Evolutionary conservation across 2,113 vertebrate species (phyloP).

Genomic region (Porphyrio hochstetteri): DNA sequence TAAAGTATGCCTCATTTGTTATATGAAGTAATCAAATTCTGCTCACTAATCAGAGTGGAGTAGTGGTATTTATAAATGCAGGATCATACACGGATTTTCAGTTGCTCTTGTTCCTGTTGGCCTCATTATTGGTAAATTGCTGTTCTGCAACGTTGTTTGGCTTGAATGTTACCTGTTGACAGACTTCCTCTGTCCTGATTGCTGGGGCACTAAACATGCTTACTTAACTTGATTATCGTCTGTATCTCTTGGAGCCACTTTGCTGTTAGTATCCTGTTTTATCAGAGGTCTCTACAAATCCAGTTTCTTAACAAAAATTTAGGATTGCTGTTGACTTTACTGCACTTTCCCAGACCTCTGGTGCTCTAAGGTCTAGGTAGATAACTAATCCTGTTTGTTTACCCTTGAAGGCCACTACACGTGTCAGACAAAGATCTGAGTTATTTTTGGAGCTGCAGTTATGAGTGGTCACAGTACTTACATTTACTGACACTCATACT

Average conservation of each 20-base stretch:
- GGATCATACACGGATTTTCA: not conserved
- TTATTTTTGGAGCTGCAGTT: not conserved
- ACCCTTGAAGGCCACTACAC: not conserved
- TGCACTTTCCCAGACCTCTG: not conserved
- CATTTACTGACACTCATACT: not conserved
- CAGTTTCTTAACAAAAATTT: not conserved
- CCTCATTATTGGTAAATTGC: not conserved
- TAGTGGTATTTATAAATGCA: not conserved
- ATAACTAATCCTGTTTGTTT: not conserved
- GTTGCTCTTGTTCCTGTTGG: not conserved
- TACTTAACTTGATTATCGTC: not conserved
- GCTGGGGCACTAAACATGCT: not conserved
- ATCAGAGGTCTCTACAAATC: not conserved
- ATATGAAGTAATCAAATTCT: not conserved
- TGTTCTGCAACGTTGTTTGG: not conserved
- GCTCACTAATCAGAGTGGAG: not conserved
- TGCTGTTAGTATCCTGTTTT: not conserved
- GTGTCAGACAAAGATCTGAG: not conserved
- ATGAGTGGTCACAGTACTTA: not conserved
- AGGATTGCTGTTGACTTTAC: not conserved
- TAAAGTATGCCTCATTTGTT: not conserved
- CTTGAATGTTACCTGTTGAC: not conserved
- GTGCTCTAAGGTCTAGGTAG: not conserved
- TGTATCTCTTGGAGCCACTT: not conserved
- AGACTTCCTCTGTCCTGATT: conserved; percentile 1